Evolutionary conservation across 2,888 invertebrate genomes (phyloP).

Genomic region (Tenodera sinensis): DNA sequence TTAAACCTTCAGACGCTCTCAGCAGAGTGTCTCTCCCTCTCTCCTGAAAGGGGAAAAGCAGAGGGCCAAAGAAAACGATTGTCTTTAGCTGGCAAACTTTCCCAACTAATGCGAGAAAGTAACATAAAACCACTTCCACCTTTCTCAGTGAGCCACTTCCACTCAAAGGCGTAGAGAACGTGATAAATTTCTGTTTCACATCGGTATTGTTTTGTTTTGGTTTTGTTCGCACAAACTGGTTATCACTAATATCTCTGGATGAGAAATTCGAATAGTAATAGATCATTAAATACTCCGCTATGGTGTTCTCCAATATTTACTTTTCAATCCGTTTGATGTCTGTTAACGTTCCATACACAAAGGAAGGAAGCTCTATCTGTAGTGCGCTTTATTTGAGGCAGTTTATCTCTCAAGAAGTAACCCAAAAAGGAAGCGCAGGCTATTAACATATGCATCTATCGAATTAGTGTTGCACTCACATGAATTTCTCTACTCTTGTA

Average conservation of each 20-base stretch:
- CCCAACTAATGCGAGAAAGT: background rate
- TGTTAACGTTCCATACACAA: too few relatives aligned
- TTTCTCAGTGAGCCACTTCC: background rate
- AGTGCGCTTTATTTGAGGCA: too few relatives aligned
- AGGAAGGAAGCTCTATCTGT: too few relatives aligned
- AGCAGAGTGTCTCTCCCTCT: background rate
- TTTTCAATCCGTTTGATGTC: too few relatives aligned
- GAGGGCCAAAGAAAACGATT: background rate
- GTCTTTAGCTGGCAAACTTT: background rate
- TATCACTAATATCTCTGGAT: background rate
- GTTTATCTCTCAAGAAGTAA: too few relatives aligned
- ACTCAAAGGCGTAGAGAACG: background rate
- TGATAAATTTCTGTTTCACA: background rate
- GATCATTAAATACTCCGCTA: too few relatives aligned
- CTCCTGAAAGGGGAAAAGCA: background rate
- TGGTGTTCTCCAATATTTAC: too few relatives aligned
- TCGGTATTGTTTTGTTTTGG: background rate
- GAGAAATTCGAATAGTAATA: too few relatives aligned
- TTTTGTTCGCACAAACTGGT: background rate
- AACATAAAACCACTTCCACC: background rate
- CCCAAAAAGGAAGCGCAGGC: too few relatives aligned
- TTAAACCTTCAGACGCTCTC: background rate
- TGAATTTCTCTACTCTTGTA: too few relatives aligned
- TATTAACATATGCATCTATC: too few relatives aligned
- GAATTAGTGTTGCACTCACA: too few relatives aligned